Percentiles rank a stretch among this genome's conserved stretches.
These are phyloP conservation scores for Xyrauchen texanus DNA, from an alignment of 2,113 vertebrate genomes.

Conservation along the genomic window DNA sequence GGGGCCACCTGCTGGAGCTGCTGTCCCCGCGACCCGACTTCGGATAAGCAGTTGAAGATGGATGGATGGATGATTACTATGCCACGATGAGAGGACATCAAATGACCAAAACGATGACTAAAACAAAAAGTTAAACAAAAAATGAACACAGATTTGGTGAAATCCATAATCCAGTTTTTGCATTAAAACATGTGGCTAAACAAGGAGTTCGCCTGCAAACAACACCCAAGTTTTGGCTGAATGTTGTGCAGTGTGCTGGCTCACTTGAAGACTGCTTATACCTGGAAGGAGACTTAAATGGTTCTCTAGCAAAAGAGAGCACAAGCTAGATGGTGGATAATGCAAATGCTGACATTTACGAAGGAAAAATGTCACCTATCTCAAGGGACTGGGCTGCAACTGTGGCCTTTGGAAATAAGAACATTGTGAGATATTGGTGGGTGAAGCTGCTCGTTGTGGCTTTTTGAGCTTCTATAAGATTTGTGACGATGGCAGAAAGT, in stretches of 20 bases:
- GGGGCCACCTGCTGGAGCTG: too few relatives aligned
- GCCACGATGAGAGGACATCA: too few relatives aligned
- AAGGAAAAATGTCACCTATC: constrained; percentile 72
- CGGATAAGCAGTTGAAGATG: too few relatives aligned
- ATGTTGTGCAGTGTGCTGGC: too few relatives aligned
- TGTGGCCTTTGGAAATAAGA: constrained; percentile 64
- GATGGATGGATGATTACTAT: too few relatives aligned
- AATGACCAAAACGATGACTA: too few relatives aligned
- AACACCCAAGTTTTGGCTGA: constrained; percentile 29
- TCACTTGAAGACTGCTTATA: background rate
- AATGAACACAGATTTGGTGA: too few relatives aligned
- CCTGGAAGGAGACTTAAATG: background rate
- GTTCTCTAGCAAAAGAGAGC: background rate
- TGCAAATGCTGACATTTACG: constrained; percentile 73
- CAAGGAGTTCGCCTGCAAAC: constrained; percentile 30
- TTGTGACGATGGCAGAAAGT: background rate
- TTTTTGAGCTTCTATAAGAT: background rate
- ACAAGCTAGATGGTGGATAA: constrained; percentile 43
- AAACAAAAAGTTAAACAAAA: too few relatives aligned
- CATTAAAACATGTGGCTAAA: too few relatives aligned
- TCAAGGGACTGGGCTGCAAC: constrained; percentile 59
- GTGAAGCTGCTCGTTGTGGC: constrained; percentile 5
- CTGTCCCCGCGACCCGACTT: too few relatives aligned
- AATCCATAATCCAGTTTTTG: too few relatives aligned
- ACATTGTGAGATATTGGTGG: constrained; percentile 23